Percentiles rank a stretch among this genome's conserved stretches.
phyloP scores from a whole-genome alignment of 2,888 invertebrate genomes.

The Diarsia rubi region DNA sequence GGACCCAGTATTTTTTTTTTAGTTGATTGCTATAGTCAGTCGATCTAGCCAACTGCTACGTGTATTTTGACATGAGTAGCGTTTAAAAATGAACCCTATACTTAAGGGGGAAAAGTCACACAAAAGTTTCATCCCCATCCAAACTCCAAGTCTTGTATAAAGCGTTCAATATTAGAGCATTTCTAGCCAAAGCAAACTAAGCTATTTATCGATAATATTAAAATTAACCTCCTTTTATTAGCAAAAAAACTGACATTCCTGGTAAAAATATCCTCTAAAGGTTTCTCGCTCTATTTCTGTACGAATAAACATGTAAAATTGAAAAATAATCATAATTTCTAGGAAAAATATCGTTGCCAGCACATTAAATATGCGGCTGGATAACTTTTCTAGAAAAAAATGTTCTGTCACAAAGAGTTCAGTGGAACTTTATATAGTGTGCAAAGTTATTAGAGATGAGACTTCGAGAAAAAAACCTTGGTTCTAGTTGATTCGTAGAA shows the following conservation, averaged over 20 bases:
- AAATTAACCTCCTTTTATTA: neutral
- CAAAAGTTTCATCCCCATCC: neutral
- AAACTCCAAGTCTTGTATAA: neutral
- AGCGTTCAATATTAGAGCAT: neutral
- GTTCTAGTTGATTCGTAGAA: neutral
- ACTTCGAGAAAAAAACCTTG: neutral
- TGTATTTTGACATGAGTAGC: too few relatives aligned
- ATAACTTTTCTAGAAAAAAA: constrained; percentile 4
- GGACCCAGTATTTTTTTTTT: too few relatives aligned
- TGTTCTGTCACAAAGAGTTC: neutral
- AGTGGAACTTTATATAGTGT: constrained; percentile 39
- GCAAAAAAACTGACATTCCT: neutral
- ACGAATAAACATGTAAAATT: neutral
- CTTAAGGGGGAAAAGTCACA: neutral
- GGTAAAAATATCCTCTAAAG: neutral
- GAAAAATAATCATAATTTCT: constrained; percentile 11
- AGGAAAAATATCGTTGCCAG: neutral
- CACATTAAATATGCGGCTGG: neutral
- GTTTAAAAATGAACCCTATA: neutral
- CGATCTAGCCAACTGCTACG: too few relatives aligned
- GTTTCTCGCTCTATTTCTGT: neutral
- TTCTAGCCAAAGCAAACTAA: neutral
- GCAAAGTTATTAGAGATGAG: constrained; percentile 4
- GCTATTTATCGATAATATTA: neutral
- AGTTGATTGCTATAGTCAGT: too few relatives aligned